A percentile compares a stretch with the other conserved stretches of the same genome.
phyloP scores from a whole-genome alignment of 1,140 invertebrate species.

The Archivesica marissinica region DNA sequence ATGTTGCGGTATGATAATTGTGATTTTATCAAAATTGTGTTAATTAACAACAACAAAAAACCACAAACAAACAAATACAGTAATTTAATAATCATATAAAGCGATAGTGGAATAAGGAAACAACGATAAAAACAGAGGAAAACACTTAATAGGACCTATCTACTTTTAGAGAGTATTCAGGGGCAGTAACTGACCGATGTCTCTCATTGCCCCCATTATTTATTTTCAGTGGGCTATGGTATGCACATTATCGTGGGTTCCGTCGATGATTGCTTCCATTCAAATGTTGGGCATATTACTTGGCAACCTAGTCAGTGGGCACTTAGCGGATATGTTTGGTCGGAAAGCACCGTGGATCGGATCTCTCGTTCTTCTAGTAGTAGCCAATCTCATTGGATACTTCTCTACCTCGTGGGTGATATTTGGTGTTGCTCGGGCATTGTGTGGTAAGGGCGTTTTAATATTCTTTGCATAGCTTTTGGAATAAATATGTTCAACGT shows the following conservation, averaged over 20 bases:
- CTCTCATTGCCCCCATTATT: neutral
- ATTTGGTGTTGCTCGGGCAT: conserved; percentile 73
- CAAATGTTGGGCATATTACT: conserved; percentile 77
- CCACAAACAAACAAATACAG: neutral
- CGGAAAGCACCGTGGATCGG: conserved; percentile 70
- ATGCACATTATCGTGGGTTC: conserved; percentile 69
- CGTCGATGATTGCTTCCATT: conserved; percentile 70
- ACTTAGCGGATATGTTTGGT: conserved; percentile 73
- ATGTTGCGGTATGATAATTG: too few relatives aligned
- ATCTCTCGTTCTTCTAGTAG: conserved; percentile 47
- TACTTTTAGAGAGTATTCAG: too few relatives aligned
- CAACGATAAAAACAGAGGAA: too few relatives aligned
- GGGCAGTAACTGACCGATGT: too few relatives aligned
- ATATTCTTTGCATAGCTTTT: too few relatives aligned
- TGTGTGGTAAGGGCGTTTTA: conserved; percentile 74
- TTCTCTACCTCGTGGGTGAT: conserved; percentile 74
- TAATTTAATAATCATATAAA: too few relatives aligned
- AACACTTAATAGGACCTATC: too few relatives aligned
- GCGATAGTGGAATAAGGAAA: too few relatives aligned
- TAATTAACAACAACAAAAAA: neutral
- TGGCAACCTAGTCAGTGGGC: conserved; percentile 69
- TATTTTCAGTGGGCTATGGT: conserved; percentile 73
- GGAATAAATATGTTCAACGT: too few relatives aligned
- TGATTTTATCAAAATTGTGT: too few relatives aligned
- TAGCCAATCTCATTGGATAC: conserved; percentile 63